Conservation (phyloP, 1,140 invertebrate genomes). For the Lepidurus arcticus region DNA sequence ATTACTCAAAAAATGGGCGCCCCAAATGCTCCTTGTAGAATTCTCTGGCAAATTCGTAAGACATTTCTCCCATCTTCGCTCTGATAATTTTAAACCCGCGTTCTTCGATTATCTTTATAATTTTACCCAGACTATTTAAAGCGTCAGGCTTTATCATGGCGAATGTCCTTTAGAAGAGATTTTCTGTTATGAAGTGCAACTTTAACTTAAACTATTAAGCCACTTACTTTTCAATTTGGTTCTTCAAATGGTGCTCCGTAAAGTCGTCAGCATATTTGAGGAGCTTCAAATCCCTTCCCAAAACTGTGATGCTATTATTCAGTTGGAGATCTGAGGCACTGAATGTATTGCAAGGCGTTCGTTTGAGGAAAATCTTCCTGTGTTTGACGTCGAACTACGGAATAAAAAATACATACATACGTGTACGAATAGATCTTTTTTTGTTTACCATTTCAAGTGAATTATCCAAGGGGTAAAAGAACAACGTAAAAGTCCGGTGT, state of each 20-base stretch:
- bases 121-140: constrained; percentile 63
- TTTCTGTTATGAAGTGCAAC: not conserved
- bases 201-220: constrained; percentile 22
- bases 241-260: constrained; percentile 49
- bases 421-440: not conserved
- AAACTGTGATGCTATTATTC: constrained; percentile 67
- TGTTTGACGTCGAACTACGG: constrained; percentile 70
- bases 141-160: constrained; percentile 66
- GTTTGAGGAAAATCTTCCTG: constrained; percentile 64
- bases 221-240: constrained; percentile 36
- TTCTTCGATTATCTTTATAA: constrained; percentile 59
- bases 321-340: constrained; percentile 64
- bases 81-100: constrained; percentile 64
- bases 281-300: constrained; percentile 69
- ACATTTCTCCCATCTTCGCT: constrained; percentile 62
- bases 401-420: constrained; percentile 32
- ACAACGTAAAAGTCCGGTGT: constrained; percentile 63
- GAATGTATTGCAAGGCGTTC: constrained; percentile 63
- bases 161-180: constrained; percentile 54
- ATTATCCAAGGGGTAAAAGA: constrained; percentile 65
- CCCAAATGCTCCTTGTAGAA: constrained; percentile 55
- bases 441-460: constrained; percentile 63
- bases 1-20: constrained; percentile 57
- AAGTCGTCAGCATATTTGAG: constrained; percentile 66
- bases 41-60: constrained; percentile 53